Evolutionary conservation across 2,797 vertebrate species (phyloP), one percentile per base, ranked within the genome.

Genomic region (Cottoperca gobio): DNA sequence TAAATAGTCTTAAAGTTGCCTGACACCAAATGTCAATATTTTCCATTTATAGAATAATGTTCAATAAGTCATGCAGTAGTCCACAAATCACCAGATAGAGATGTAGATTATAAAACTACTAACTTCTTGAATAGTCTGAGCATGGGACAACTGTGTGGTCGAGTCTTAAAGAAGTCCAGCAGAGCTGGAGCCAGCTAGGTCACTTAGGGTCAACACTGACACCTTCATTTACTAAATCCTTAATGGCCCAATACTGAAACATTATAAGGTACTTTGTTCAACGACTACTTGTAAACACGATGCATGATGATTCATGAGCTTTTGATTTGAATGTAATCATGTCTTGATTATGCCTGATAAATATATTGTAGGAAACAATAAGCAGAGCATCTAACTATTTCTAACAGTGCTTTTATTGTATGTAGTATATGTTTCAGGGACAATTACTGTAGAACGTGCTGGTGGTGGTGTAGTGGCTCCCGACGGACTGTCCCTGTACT

Each of bases 181-280:
- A n/a, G 70, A 52, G 50, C 76, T 23, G 80, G 73, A 78, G 85
- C 82, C 83, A 28, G 3, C 11, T 33, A 42, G 87, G 84, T 85
- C 85, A 71, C 59, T 17, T 0, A 8, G 46, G 84, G 89, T 86
- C 78, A 68, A 17, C 12, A 12, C 49, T 28, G 68, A 74, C 24
- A 45, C 39, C 17, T 48, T 28, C 70, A 53, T 33, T 61, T 24
- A 43, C 6, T 23, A 68, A 62, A 21, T 54, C 24, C 39, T n/a
- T 9, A 48, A 28, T 13, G 12, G 19, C 31, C 6, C 37, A 33
- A 5, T 5, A 62, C 39, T 28, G 23, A 39, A n/a, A 54, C 31
- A 23, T 3, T 16, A 24, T 8, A 7, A 17, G 13, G 4, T 2
- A 19, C 10, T 50, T 60, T 53, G 9, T 39, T 43, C 35, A 21